Conservation (phyloP, 2,888 invertebrate genomes). For the Eristalis pertinax region DNA sequence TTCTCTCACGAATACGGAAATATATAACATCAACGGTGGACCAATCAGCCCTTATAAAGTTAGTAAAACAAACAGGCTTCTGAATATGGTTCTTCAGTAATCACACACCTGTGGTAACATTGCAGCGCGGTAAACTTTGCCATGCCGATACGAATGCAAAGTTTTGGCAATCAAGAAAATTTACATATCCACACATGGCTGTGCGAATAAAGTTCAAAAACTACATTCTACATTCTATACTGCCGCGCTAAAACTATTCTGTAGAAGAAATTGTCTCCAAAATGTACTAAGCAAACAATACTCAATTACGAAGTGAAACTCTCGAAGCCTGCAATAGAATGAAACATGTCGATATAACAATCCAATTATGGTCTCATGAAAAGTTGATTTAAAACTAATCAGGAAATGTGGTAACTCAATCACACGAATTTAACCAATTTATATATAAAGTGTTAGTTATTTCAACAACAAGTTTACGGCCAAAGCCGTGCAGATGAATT, state of each 20-base stretch:
- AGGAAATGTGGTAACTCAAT: neutral
- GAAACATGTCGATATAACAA: neutral
- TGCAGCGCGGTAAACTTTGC: neutral
- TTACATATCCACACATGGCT: neutral
- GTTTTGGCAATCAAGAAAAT: neutral
- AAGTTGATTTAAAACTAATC: neutral
- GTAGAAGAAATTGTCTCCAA: neutral
- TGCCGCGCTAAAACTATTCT: neutral
- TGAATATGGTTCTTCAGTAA: neutral
- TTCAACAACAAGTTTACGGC: neutral
- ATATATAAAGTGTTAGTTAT: neutral
- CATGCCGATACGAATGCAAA: neutral
- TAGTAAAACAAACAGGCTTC: neutral
- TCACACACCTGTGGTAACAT: neutral
- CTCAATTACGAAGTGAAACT: neutral
- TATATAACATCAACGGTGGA: neutral
- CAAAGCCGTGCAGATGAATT: neutral
- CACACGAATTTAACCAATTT: neutral
- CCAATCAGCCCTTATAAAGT: neutral
- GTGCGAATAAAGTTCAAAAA: neutral
- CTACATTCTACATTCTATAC: neutral
- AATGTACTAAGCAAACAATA: neutral
- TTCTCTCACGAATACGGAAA: neutral
- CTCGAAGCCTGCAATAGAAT: neutral
- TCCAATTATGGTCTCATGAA: neutral